Percentiles rank a stretch among this genome's conserved stretches.
Evolutionary conservation across 1,140 invertebrate genomes (phyloP).

Genomic region (Contarinia nasturtii): DNA sequence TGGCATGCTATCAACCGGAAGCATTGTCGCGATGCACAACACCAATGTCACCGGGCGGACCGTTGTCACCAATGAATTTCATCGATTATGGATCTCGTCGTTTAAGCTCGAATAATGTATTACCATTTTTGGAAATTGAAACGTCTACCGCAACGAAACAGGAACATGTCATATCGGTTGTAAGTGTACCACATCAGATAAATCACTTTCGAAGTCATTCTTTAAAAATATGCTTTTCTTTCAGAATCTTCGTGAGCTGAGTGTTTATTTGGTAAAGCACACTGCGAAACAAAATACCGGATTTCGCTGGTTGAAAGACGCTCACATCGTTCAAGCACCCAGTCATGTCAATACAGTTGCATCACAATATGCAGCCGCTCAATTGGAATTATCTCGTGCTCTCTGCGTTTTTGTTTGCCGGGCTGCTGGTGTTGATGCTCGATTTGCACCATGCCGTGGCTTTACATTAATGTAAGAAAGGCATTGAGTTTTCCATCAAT

Average conservation of each 20-base stretch:
- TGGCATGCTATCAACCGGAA: conserved; percentile 69
- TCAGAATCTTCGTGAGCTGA: conserved; percentile 59
- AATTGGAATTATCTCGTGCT: conserved; percentile 53
- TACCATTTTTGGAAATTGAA: conserved; percentile 68
- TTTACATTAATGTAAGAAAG: conserved; percentile 59
- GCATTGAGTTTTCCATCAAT: neutral
- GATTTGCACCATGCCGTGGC: conserved; percentile 46
- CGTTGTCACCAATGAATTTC: conserved; percentile 25
- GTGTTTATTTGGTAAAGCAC: conserved; percentile 60
- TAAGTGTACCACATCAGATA: conserved; percentile 18
- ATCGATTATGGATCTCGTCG: conserved; percentile 23
- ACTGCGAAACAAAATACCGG: conserved; percentile 24
- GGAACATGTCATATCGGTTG: conserved; percentile 68
- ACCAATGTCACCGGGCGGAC: conserved; percentile 50
- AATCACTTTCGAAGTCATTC: too few relatives aligned
- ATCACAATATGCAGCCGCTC: conserved; percentile 56
- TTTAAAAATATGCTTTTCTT: conserved; percentile 6
- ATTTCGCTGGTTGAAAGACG: conserved; percentile 24
- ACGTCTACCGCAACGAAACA: conserved; percentile 70
- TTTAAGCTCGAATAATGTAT: conserved; percentile 25
- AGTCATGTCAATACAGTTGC: conserved; percentile 62
- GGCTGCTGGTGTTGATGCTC: conserved; percentile 40
- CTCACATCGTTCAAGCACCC: conserved; percentile 32
- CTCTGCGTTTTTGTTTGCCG: conserved; percentile 54
- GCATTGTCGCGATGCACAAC: conserved; percentile 64